Evolutionary conservation across 2,797 vertebrate species (phyloP).

Genomic region (Leptoclinus maculatus): DNA sequence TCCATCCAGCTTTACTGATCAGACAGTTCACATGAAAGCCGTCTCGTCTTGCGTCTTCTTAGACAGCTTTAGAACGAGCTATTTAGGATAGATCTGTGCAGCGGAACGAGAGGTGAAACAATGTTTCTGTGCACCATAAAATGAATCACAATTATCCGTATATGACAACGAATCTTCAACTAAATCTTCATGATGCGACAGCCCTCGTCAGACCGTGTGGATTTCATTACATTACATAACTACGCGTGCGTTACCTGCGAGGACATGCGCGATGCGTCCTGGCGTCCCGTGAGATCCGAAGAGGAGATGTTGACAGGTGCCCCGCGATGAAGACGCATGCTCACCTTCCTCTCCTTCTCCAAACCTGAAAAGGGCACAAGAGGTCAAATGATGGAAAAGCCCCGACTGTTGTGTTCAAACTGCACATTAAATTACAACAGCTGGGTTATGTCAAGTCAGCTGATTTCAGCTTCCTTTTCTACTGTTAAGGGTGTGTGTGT

Average conservation of each 20-base stretch:
- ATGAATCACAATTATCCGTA: neutral
- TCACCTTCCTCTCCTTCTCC: slow-evolving; percentile 97
- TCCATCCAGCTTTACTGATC: no score
- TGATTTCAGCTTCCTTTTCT: neutral
- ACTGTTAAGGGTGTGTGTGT: neutral
- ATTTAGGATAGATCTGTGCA: neutral
- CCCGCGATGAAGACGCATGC: slow-evolving; percentile 96
- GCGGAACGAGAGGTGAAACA: no score
- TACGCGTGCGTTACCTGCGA: slow-evolving; percentile 87
- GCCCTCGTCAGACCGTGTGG: neutral
- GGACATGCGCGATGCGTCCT: slow-evolving; percentile 97
- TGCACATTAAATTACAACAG: no score
- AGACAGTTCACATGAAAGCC: no score
- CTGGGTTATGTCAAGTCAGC: neutral
- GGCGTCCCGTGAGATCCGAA: slow-evolving; percentile 94
- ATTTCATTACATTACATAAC: neutral
- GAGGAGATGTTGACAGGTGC: slow-evolving; percentile 96
- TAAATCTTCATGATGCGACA: neutral
- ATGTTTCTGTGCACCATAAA: neutral
- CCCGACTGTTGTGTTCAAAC: neutral
- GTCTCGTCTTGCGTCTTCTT: no score
- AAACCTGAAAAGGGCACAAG: slow-evolving; percentile 78
- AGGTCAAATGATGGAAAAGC: no score
- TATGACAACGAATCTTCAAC: neutral
- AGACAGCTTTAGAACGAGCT: neutral